phyloP scores from a whole-genome alignment of 2,113 vertebrate species.

The Hemiscyllium ocellatum region DNA sequence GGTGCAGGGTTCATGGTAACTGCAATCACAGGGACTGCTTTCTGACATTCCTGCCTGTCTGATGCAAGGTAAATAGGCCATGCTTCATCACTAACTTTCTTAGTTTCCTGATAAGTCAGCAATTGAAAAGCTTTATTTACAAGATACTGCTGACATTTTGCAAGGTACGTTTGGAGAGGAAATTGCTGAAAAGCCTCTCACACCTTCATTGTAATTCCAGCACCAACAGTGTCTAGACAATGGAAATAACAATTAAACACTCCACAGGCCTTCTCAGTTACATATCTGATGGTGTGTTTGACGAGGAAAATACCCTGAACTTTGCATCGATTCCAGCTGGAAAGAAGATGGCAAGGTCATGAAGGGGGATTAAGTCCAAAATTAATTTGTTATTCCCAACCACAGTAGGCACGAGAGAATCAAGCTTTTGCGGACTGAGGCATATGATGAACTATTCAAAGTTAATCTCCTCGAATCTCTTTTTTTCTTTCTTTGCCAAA shows the following conservation, averaged over 20 bases:
- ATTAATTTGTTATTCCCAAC: not conserved
- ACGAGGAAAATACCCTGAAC: not conserved
- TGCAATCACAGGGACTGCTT: not conserved
- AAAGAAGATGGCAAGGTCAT: not conserved
- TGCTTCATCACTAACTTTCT: not conserved
- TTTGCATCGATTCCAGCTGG: not conserved
- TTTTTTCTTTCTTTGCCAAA: not conserved
- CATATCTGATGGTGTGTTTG: too few species aligned
- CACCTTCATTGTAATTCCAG: not conserved
- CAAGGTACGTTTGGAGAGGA: not conserved
- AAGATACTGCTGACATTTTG: not conserved
- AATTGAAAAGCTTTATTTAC: not conserved
- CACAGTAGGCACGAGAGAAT: not conserved
- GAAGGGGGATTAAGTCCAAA: not conserved
- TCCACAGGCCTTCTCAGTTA: not conserved
- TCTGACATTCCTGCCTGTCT: not conserved
- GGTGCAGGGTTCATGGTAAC: not conserved
- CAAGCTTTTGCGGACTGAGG: not conserved
- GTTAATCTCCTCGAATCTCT: not conserved
- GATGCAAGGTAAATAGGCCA: not conserved
- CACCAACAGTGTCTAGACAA: not conserved
- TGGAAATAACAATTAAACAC: slow-evolving; percentile 26
- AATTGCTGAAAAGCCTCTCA: not conserved
- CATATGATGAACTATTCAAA: not conserved
- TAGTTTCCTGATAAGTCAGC: not conserved